Base-by-base conservation (phyloP, 1,140 invertebrate genomes). In the Choristoneura fumiferana region DNA sequence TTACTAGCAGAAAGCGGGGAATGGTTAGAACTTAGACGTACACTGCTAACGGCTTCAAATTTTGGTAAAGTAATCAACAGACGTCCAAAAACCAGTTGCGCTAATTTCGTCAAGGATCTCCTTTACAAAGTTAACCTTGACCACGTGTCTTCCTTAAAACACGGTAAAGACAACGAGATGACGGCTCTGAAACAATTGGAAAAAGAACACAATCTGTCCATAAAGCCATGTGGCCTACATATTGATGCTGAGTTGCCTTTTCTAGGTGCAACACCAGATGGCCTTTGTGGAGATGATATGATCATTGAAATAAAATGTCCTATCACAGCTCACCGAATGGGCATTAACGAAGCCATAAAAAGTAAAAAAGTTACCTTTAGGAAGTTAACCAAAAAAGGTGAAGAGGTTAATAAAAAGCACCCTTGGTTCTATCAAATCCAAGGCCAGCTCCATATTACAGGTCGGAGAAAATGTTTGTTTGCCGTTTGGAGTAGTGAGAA, bases 211-310 rank as follows among this genome's bases (percentile, higher is more conserved):
- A 37, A 37, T 37, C 40, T 22, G 40, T 45, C 40, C 40, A 45
- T 45, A 18, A 22, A 15, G 14, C 18, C 40, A 8, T 45, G 18
- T 45, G 18, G 14, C 17, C 14, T 45, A 15, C 14, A 45, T 22
- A 45, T 45, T 18, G 18, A 45, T 17, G 40, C 14, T 18, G 60
- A 81, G 54, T 18, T 64, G 8, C 71, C 71, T 4, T 80, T 63
- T 52, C 53, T 91, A 4, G 87, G 67, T 33, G 84, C 79, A 8
- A 70, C 72, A 1, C 87, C 86, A 18, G 86, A 90, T 77, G 86
- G 87, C 2, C 2, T 38, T 13, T 38, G n/a, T 12, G 37, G 37
- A 13, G 14, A 9, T n/a, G 37, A 38, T 4, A 38, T n/a, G n/a
- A 38, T 38, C 36, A 37, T 39, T 14, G 38, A 39, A 39, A 39